Conservation (phyloP, 2,113 vertebrate genomes). For the Sceloporus tristichus region DNA sequence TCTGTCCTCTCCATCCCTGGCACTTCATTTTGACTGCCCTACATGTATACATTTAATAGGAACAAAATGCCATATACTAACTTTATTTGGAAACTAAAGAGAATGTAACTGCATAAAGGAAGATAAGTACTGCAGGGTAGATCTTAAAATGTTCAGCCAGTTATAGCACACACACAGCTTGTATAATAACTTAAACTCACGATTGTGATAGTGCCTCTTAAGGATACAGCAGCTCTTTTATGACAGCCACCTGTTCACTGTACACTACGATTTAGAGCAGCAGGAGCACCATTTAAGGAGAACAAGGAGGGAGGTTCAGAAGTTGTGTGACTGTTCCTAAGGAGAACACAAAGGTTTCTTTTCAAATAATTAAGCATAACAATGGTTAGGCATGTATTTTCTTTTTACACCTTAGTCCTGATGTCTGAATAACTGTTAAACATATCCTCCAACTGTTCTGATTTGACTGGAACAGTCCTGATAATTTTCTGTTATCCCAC, state of each 20-base stretch:
- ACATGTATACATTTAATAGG: background rate
- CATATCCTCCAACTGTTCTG: no score
- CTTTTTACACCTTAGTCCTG: no score
- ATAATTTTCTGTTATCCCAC: no score
- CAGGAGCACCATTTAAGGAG: background rate
- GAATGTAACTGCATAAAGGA: background rate
- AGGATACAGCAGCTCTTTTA: background rate
- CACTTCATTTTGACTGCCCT: background rate
- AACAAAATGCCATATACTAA: background rate
- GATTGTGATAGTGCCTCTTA: no score
- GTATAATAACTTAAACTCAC: background rate
- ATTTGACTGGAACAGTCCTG: no score
- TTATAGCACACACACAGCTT: background rate
- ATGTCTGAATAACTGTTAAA: no score
- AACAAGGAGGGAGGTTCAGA: no score
- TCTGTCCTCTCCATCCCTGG: no score
- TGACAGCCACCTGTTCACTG: background rate
- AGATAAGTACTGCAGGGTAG: background rate
- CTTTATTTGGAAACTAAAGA: background rate
- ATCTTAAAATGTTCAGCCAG: background rate
- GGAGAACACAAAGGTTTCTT: background rate
- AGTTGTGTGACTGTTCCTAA: background rate
- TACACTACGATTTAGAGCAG: background rate
- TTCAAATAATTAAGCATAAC: no score
- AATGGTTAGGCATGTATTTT: no score